Evolutionary conservation across 2,113 vertebrate genomes (phyloP).

Genomic region (Lophotis ruficrista): DNA sequence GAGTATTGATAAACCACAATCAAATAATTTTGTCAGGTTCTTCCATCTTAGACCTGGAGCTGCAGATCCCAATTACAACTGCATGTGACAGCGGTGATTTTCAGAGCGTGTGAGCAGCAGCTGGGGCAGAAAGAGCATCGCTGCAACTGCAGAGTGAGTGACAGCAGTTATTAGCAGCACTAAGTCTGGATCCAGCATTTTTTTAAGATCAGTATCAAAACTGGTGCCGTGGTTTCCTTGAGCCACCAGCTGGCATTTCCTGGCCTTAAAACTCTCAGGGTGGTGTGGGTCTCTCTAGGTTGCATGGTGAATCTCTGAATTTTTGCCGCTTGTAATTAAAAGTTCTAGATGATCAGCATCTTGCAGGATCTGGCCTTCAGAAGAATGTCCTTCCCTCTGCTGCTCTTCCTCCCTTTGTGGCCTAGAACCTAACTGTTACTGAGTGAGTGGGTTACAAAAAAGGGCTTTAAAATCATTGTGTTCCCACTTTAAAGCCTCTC

Average conservation of each 20-base stretch:
- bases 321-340: not conserved
- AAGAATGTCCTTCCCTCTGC: not conserved
- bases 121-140: not conserved
- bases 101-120: not conserved
- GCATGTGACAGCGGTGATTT: not conserved
- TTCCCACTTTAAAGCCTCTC: conserved; percentile 29
- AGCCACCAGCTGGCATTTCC: not conserved
- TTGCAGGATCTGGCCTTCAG: not conserved
- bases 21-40: not conserved
- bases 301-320: not conserved
- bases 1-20: not conserved
- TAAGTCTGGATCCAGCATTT: not conserved
- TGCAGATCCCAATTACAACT: not conserved
- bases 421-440: not conserved
- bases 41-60: not conserved
- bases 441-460: not conserved
- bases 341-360: not conserved
- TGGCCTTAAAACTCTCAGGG: not conserved
- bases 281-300: not conserved
- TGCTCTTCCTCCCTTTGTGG: not conserved
- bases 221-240: not conserved
- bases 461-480: not conserved
- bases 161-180: not conserved
- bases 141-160: not conserved
- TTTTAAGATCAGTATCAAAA: not conserved